Percentiles rank a stretch among this genome's conserved stretches.
These are phyloP conservation scores for Platerodrilus igneus DNA, from an alignment of 2,888 invertebrate species.

Conservation along the genomic window DNA sequence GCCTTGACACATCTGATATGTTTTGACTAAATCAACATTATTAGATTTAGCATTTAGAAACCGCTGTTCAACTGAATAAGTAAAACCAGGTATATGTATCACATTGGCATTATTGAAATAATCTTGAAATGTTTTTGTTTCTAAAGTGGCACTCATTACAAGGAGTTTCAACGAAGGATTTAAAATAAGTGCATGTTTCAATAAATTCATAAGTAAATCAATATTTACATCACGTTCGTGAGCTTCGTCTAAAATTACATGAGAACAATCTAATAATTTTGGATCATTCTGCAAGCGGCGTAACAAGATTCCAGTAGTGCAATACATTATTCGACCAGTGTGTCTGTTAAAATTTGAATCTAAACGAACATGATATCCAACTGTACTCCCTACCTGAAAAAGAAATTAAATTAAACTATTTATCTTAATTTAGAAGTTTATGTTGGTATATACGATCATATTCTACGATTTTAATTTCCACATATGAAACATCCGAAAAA, in stretches of 20 bases:
- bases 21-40: slow-evolving; percentile 42
- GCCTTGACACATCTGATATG: slow-evolving; percentile 39
- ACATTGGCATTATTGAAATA: slow-evolving; percentile 49
- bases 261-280: slow-evolving; percentile 55
- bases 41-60: slow-evolving; percentile 56
- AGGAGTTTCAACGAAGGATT: slow-evolving; percentile 58
- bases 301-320: slow-evolving; percentile 59
- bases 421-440: no score
- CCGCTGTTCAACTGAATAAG: slow-evolving; percentile 56
- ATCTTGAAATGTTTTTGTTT: slow-evolving; percentile 57
- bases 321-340: slow-evolving; percentile 61
- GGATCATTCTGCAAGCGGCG: slow-evolving; percentile 48
- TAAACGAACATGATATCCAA: slow-evolving; percentile 66
- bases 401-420: background rate
- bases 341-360: slow-evolving; percentile 51
- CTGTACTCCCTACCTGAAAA: slow-evolving; percentile 55
- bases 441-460: no score
- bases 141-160: slow-evolving; percentile 71
- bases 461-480: no score
- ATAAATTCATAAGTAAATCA: slow-evolving; percentile 58
- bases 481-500: no score
- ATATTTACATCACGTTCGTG: slow-evolving; percentile 68
- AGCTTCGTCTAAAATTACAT: slow-evolving; percentile 69
- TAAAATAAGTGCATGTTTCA: slow-evolving; percentile 52
- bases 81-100: slow-evolving; percentile 50